Conservation (phyloP, 1,140 invertebrate genomes). For the Chlorops oryzae region DNA sequence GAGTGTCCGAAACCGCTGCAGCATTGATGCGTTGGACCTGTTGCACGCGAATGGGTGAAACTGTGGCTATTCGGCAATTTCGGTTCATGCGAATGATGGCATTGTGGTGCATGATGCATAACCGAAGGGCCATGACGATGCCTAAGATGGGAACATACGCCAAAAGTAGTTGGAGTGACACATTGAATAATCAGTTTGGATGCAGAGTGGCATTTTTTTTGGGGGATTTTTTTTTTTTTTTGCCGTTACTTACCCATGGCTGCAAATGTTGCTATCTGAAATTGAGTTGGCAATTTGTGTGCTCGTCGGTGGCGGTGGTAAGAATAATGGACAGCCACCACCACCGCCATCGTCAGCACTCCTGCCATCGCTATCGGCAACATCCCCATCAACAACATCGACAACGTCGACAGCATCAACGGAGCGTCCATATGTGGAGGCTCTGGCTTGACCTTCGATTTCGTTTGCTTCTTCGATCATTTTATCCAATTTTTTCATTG, state of each 20-base stretch:
- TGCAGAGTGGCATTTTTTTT: no score
- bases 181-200: no score
- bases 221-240: no score
- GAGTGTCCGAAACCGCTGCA: conserved; percentile 40
- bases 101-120: conserved; percentile 28
- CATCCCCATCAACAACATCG: no score
- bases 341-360: conserved; percentile 17
- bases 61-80: conserved; percentile 43
- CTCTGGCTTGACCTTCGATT: conserved; percentile 27
- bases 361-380: conserved; percentile 12
- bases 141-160: conserved; percentile 1
- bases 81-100: conserved; percentile 31
- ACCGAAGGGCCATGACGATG: conserved; percentile 19
- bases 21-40: conserved; percentile 40
- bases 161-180: no score
- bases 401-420: background rate
- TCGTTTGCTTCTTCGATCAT: conserved; percentile 47
- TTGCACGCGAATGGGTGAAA: conserved; percentile 33
- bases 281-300: conserved; percentile 31
- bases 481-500: conserved; percentile 45
- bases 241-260: conserved; percentile 39
- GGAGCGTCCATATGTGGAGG: conserved; percentile 9
- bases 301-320: conserved; percentile 31
- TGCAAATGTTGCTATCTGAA: conserved; percentile 42
- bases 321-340: conserved; percentile 37